Conservation (phyloP, 2,888 invertebrate species). For the Pilophorus perplexus region DNA sequence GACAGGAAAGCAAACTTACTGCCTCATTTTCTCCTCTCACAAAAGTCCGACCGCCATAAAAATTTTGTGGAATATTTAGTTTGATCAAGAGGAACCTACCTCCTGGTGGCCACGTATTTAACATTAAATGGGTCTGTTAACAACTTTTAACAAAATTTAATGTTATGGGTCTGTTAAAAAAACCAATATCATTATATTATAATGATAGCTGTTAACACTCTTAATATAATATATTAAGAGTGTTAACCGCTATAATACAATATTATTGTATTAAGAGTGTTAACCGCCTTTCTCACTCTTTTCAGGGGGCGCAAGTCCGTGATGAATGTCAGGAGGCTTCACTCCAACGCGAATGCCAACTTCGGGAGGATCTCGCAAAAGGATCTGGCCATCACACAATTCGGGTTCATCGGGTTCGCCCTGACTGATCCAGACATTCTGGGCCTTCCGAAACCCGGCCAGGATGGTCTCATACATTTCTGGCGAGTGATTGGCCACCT, state of each 20-base stretch:
- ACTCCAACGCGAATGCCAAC: slow-evolving; percentile 52
- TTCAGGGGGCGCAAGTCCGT: slow-evolving; percentile 54
- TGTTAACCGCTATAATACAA: background rate
- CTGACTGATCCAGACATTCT: slow-evolving; percentile 63
- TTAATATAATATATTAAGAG: background rate
- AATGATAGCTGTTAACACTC: background rate
- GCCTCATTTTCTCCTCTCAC: too few species aligned
- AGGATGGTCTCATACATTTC: slow-evolving; percentile 74
- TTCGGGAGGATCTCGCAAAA: slow-evolving; percentile 68
- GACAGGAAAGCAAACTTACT: too few species aligned
- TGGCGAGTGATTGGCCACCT: slow-evolving; percentile 80
- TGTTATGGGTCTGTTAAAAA: background rate
- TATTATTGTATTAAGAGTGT: background rate
- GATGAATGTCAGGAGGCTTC: slow-evolving; percentile 64
- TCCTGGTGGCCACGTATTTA: too few species aligned
- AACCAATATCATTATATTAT: background rate
- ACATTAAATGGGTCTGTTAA: too few species aligned
- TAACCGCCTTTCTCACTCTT: background rate
- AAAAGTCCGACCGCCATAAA: too few species aligned
- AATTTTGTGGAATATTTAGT: too few species aligned
- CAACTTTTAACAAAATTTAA: too few species aligned
- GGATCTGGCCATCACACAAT: slow-evolving; percentile 82
- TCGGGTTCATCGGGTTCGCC: slow-evolving; percentile 78
- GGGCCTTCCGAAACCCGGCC: slow-evolving; percentile 63
- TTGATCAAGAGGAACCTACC: too few species aligned